Base-by-base conservation (phyloP, 2,797 vertebrate genomes). In the Staurois parvus region DNA sequence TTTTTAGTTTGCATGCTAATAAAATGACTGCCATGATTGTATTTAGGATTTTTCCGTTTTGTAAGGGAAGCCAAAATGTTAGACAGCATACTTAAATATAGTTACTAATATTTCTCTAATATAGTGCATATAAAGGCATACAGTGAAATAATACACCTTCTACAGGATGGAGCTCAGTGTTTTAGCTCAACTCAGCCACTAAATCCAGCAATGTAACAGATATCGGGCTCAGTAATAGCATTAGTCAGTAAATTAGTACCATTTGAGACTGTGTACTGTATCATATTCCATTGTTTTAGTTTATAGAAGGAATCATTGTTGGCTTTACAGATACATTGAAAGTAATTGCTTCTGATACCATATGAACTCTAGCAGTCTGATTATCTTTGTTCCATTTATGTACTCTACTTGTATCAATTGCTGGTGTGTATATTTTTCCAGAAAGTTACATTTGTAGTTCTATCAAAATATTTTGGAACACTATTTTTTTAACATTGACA, bases 211-310 rank as follows among this genome's bases (percentile, higher is more conserved):
- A 67, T 83, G 81, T 83, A 83, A 83, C 56, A 66, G 81, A 83
- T 74, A 83, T 48, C 56, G 52, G 72, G 40, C 72, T 66, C 26
- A 67, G 69, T 67, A 83, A 75, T 72, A 45, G 70, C 81, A 83
- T 75, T 75, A 83, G 56, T 66, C n/a, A 30, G 70, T 48, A 74
- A 83, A 74, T 74, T 74, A 83, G 72, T 83, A 48, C 81, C 73
- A 83, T 75, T 48, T 48, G 26, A 83, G 59, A 40, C 59, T 75
- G 59, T 75, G 81, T 83, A 83, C 70, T 83, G 62, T 83, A 83
- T 83, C 72, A 83, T 32, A 69, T 83, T 83, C 56, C 81, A 75
- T 66, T 75, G 81, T 83, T 74, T 75, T 75, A 83, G 26, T 83
- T 83, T 83, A 75, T 83, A 32, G 72, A 83, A 75, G 59, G 37